These are phyloP conservation scores for Hypercompe scribonia DNA, from an alignment of 2,888 invertebrate species.

Conservation along the genomic window DNA sequence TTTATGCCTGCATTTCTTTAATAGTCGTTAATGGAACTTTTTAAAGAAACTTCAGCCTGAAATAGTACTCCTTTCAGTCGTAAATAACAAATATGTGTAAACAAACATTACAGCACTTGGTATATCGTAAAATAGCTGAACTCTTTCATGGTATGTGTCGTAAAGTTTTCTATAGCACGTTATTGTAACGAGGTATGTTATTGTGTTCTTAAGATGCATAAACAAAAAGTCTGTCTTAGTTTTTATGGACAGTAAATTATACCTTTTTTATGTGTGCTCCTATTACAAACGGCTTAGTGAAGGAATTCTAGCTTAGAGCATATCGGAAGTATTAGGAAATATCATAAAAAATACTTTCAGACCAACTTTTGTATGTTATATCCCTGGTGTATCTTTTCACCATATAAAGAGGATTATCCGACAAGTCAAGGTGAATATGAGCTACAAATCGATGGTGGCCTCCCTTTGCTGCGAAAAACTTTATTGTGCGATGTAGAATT, in stretches of 20 bases:
- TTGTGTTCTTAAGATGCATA: constrained; percentile 11
- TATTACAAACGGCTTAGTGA: neutral
- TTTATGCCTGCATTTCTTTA: neutral
- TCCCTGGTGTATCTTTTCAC: too few relatives aligned
- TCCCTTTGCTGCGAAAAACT: neutral
- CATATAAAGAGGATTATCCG: too few relatives aligned
- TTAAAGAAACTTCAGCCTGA: neutral
- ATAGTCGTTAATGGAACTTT: neutral
- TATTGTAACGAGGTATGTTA: constrained; percentile 20
- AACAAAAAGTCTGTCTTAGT: constrained; percentile 15
- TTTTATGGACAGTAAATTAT: constrained; percentile 5
- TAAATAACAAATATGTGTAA: constrained; percentile 14
- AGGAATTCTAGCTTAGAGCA: neutral
- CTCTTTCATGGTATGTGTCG: constrained; percentile 25
- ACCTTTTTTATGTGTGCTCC: neutral
- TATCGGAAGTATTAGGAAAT: neutral
- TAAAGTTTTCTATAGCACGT: constrained; percentile 23
- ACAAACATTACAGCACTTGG: constrained; percentile 29
- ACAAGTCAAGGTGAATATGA: too few relatives aligned
- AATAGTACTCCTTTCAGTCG: neutral
- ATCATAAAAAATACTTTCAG: neutral
- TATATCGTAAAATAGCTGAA: constrained; percentile 34
- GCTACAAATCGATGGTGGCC: too few relatives aligned
- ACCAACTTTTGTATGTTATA: too few relatives aligned
- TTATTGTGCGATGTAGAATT: too few relatives aligned